Percentiles rank a stretch among this genome's conserved stretches.
phyloP scores from a whole-genome alignment of 1,140 invertebrate species.

The Pollicipes pollicipes region DNA sequence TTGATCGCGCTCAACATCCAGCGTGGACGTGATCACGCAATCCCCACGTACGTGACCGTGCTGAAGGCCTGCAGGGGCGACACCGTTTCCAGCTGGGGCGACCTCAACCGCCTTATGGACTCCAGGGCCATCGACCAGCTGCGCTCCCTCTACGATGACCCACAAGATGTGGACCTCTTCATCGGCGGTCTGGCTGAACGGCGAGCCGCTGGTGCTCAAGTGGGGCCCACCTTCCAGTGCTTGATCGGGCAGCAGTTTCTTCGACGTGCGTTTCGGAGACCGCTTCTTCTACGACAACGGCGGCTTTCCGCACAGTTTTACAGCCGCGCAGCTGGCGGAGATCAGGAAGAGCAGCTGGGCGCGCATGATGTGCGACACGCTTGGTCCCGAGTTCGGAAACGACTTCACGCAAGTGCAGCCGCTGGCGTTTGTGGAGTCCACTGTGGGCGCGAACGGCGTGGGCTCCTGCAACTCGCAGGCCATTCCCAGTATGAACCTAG shows the following conservation, averaged over 20 bases:
- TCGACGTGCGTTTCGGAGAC: constrained; percentile 20
- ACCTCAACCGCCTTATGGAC: constrained; percentile 12
- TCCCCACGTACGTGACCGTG: constrained; percentile 21
- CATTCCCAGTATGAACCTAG: neutral
- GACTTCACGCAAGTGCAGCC: constrained; percentile 33
- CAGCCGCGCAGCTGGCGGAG: constrained; percentile 24
- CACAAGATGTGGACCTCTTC: constrained; percentile 89
- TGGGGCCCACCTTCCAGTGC: neutral
- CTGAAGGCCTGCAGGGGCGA: constrained; percentile 17
- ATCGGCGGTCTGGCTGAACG: constrained; percentile 44
- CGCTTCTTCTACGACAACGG: constrained; percentile 17
- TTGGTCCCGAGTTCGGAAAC: constrained; percentile 29
- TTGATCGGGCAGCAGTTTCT: constrained; percentile 24
- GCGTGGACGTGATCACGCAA: constrained; percentile 29
- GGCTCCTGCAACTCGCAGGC: neutral
- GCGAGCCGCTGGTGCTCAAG: neutral
- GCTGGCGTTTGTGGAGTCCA: constrained; percentile 28
- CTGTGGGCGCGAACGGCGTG: neutral
- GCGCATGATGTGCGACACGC: constrained; percentile 38
- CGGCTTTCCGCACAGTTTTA: neutral
- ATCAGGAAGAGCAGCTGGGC: constrained; percentile 34
- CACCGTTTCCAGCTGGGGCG: neutral
- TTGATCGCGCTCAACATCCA: constrained; percentile 35
- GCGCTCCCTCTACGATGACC: constrained; percentile 46
- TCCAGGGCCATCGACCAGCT: constrained; percentile 29